Evolutionary conservation across 2,888 invertebrate genomes (phyloP).

Genomic region (Troilus luridus): DNA sequence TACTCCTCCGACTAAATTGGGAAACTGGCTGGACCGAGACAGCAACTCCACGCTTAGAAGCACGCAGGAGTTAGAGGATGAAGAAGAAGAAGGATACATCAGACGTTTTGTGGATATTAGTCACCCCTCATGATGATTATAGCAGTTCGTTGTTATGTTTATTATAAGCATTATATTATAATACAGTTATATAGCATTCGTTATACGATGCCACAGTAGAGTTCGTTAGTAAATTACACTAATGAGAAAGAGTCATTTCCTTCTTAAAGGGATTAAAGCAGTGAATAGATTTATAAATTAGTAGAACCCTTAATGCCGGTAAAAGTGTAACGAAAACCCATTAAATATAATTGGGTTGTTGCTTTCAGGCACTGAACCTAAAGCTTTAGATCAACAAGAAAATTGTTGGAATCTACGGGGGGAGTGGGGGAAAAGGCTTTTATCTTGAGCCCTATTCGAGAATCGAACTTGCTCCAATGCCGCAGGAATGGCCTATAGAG

Average conservation of each 20-base stretch:
- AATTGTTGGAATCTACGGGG: background rate
- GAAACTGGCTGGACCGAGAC: too few relatives aligned
- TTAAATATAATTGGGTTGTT: background rate
- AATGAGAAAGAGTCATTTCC: background rate
- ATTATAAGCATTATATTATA: too few relatives aligned
- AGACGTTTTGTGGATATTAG: too few relatives aligned
- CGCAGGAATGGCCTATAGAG: slow-evolving; percentile 7
- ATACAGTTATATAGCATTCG: background rate
- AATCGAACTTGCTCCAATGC: slow-evolving; percentile 7
- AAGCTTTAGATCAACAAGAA: background rate
- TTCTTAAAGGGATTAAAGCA: background rate
- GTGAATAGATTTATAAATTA: slow-evolving; percentile 27
- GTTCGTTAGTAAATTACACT: background rate
- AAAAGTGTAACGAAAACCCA: slow-evolving; percentile 17
- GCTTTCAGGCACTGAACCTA: background rate
- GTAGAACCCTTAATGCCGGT: background rate
- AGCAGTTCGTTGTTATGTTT: too few relatives aligned
- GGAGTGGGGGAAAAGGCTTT: background rate
- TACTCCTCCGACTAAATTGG: too few relatives aligned
- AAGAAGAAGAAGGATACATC: too few relatives aligned
- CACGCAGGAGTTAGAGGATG: too few relatives aligned
- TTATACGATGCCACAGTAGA: background rate
- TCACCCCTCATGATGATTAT: too few relatives aligned
- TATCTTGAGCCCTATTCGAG: background rate
- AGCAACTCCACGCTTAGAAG: too few relatives aligned